Base-by-base conservation (phyloP, 2,888 invertebrate species). In the Gastracanthus pulcherrimus region DNA sequence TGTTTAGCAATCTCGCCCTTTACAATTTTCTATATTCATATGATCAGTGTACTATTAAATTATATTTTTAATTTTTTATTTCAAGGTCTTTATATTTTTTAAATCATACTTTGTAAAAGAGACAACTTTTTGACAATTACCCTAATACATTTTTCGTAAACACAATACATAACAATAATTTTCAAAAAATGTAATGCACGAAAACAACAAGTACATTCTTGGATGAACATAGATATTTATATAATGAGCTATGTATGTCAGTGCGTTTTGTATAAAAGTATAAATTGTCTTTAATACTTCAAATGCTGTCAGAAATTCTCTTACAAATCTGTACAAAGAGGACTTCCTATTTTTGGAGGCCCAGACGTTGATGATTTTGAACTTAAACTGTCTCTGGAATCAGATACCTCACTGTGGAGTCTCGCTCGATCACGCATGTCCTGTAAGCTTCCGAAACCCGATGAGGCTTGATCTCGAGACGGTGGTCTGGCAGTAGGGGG, bases 381-480 rank as follows among this genome's bases (percentile, higher is more conserved):
- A 69, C 74, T 85, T 13, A 85, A 80, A 80, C 85, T 87, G 66
- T 85, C 87, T 76, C 83, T 84, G 0, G 85, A 84, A 19, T 78
- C 80, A 6, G 83, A 62, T 55, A 51, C 31, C 29, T 76, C 77
- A 29, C 51, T 26, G 19, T 84, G 84, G 31, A 72, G 83, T 41
- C 45, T 77, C 23, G 67, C 45, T 72, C 76, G 86, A 7, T 88
- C 87, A 1, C 86, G 85, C n/a, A 84, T 69, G 45, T 89, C 88
- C 6, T 85, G 86, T 16, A 86, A 85, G 62, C 89, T 90, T 64
- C 88, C 88, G 51, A 89, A 89, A 0, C 89, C 90, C 0, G 91
- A 90, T 4, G 89, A 88, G 1, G 83, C 84, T 45, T 86, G 89
- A 71, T 84, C 88, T 26, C 87, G 86, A 0, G 90, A 89, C 0